A percentile compares a stretch with the other conserved stretches of the same genome.
Evolutionary conservation across 2,113 vertebrate species (phyloP).

Genomic region (Xyrauchen texanus): DNA sequence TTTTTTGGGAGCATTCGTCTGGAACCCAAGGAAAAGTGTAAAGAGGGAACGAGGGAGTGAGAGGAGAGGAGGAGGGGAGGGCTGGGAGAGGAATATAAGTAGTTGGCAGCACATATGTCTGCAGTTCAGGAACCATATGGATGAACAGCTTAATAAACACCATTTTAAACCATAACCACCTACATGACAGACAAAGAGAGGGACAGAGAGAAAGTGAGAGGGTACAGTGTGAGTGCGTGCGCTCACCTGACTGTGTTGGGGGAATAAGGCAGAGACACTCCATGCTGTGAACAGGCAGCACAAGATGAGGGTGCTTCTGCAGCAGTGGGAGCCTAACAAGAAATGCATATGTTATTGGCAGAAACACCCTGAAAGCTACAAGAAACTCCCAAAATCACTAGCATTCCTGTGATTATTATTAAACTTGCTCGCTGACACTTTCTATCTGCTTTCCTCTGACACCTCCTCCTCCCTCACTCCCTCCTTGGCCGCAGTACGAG

Average conservation of each 20-base stretch:
- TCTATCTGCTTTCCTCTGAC: conserved; percentile 18
- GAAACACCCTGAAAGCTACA: background rate
- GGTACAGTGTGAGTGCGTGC: background rate
- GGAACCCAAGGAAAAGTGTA: conserved; percentile 69
- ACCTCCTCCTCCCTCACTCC: conserved; percentile 53
- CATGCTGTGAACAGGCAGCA: conserved; percentile 87
- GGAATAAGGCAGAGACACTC: conserved; percentile 94
- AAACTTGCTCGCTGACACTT: conserved; percentile 28
- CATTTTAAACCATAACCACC: conserved; percentile 56
- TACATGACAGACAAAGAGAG: conserved; percentile 46
- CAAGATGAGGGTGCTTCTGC: conserved; percentile 75
- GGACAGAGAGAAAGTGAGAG: conserved; percentile 25
- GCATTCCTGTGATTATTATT: conserved; percentile 50
- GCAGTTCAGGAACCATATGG: conserved; percentile 60
- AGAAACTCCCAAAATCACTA: conserved; percentile 1
- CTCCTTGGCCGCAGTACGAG: conserved; percentile 47
- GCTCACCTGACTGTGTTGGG: conserved; percentile 90
- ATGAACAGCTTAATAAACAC: conserved; percentile 59
- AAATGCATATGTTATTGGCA: conserved; percentile 44
- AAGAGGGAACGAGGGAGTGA: conserved; percentile 64
- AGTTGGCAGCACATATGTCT: conserved; percentile 61
- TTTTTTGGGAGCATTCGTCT: conserved; percentile 70
- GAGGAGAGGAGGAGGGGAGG: conserved; percentile 51
- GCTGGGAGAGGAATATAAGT: conserved; percentile 53
- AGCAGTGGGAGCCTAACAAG: conserved; percentile 81